Evolutionary conservation across 2,113 vertebrate genomes (phyloP).

Genomic region (Micronycteris hirsuta): DNA sequence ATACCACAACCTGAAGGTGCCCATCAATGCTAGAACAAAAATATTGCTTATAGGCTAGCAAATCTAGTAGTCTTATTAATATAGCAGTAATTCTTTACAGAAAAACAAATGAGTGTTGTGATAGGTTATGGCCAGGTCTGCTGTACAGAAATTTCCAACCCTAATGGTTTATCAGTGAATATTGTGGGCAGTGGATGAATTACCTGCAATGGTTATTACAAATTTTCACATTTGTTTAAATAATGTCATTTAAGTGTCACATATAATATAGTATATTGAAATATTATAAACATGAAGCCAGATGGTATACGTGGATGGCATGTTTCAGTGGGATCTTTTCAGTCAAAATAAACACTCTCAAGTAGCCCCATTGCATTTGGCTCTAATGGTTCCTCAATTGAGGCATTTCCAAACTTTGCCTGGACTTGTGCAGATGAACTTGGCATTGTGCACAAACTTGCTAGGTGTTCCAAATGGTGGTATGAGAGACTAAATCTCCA

Average conservation of each 20-base stretch:
- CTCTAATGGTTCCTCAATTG: neutral
- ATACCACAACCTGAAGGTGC: neutral
- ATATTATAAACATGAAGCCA: neutral
- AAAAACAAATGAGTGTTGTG: neutral
- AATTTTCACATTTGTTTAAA: neutral
- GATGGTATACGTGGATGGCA: neutral
- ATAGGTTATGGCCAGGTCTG: neutral
- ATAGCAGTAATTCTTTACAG: neutral
- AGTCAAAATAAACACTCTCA: neutral
- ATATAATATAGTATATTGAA: neutral
- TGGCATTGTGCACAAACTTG: neutral
- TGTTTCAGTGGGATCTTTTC: neutral
- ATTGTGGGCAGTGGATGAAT: neutral
- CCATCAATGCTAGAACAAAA: neutral
- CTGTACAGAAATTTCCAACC: neutral
- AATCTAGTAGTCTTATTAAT: neutral
- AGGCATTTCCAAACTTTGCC: neutral
- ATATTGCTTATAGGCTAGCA: neutral
- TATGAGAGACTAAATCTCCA: neutral
- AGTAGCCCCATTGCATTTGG: neutral
- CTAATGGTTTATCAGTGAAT: neutral
- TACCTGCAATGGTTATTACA: neutral
- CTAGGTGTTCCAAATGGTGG: neutral
- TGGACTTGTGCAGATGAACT: neutral
- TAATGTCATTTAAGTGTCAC: neutral